Base-by-base conservation (phyloP, 64 coral and sea anemone species). In the Anthopleura sola region DNA sequence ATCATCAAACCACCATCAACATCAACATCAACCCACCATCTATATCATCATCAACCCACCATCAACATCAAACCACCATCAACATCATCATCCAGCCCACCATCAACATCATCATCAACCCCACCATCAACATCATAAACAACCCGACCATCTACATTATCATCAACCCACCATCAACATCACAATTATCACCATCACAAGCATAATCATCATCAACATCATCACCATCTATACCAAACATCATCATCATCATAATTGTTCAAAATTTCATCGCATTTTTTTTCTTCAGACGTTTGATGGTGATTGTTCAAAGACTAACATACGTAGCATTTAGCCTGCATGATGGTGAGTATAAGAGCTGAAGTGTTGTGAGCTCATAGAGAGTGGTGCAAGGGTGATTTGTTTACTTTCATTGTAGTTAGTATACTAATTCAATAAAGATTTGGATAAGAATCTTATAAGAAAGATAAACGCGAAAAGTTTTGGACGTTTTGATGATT, bases 301-400 rank as follows among this genome's bases (percentile, higher is more conserved):
- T 95, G 39, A 91, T 95, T 26, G 84, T 85, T 12, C 89, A 92
- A 16, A 95, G 88, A 57, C 74, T 95, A n/a, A 95, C 93, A 2
- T 95, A 92, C 48, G 86, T 95, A 7, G 93, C 93, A 13, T 95
- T 92, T 56, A 88, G 90, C 55, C 55, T 95, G 23, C 89, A 95
- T 47, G 93, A 95, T 60, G 93, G 93, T 95, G 50, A 92, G 93
- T 71, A 24, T 71, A 32, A 62, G 20, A 56, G 20, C 14, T 62
- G 21, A 53, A 53, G 14, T 12, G 7, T 71, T 71, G 66, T 32
- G 28, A 31, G 10, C 29, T 71, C 28, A 34, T 26, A 53, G 50
- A 53, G 12, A 53, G 50, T 12, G 16, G 1, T 13, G 50, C 13
- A 53, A 53, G 50, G 50, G 16, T 12, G 50, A 53, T 17, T 53